Percentiles rank a stretch among this genome's conserved stretches.
These are phyloP conservation scores for Bicyclus anynana DNA, from an alignment of 1,140 invertebrate genomes.

Conservation along the genomic window DNA sequence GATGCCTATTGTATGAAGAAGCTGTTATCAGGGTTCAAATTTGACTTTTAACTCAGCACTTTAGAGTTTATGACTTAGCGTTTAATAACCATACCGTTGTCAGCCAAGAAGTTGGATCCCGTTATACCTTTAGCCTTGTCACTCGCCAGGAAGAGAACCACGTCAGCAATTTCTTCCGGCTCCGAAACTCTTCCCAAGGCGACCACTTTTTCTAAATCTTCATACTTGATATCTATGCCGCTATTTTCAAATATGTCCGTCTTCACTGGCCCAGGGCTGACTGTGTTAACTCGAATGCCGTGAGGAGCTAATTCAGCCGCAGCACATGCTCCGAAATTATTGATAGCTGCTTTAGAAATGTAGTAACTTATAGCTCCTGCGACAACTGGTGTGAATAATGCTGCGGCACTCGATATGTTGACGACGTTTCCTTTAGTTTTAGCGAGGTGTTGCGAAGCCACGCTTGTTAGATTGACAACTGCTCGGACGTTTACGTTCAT, in stretches of 20 bases:
- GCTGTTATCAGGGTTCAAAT: no score
- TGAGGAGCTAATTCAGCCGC: not conserved
- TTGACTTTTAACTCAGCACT: no score
- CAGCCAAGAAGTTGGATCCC: constrained; percentile 59
- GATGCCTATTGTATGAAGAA: no score
- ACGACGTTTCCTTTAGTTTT: not conserved
- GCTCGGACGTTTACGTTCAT: not conserved
- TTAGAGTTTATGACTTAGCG: not conserved
- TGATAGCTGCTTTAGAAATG: not conserved
- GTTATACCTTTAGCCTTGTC: constrained; percentile 85
- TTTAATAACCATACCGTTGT: constrained; percentile 21
- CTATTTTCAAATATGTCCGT: not conserved
- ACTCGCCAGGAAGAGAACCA: constrained; percentile 86
- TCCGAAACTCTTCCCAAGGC: constrained; percentile 82
- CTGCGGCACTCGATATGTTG: not conserved
- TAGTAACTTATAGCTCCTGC: not conserved
- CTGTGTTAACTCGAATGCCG: not conserved
- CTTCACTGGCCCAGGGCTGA: not conserved
- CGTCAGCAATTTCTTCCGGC: constrained; percentile 82
- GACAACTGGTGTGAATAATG: not conserved
- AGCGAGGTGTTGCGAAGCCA: not conserved
- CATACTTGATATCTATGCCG: not conserved
- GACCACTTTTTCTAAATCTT: constrained; percentile 76
- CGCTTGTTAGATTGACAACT: not conserved
- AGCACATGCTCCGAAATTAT: not conserved